Base-by-base conservation (phyloP, 1,140 invertebrate species). In the Lepidotrigona ventralis region DNA sequence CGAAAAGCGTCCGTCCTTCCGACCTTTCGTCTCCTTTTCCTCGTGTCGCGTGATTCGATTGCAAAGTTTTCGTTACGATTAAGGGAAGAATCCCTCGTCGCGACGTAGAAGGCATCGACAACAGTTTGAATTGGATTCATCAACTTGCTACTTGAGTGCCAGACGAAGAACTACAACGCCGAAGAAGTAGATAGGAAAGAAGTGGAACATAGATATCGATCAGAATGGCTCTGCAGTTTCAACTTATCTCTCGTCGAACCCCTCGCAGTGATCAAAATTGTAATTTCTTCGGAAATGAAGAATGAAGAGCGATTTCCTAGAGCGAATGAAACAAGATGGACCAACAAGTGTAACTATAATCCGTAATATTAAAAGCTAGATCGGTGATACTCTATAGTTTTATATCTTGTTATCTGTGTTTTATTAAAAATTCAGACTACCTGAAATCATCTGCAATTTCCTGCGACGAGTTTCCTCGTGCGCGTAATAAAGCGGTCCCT, bases 91-190 rank as follows among this genome's bases (percentile, higher is more conserved):
- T 66, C 54, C 26, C 1, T 33, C 51, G 46, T 33, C 9, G 15
- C 74, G 21, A 6, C 15, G 39, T 46, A 21, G 58, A 26, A 51
- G n/a, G 23, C 53, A 58, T 69, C 29, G 64, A 6, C 26, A 17
- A 21, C 29, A 2, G 19, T 79, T 46, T n/a, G n/a, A 68, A 78
- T 68, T 78, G 75, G 54, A 71, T 79, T 71, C 54, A 23, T 79
- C 82, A 77, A 75, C 33, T 58, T 64, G 66, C 46, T 39, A 8
- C 39, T 46, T 8, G 74, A 69, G 84, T 66, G 63, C 74, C 66
- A 68, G 79, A 21, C 64, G 58, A n/a, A n/a, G n/a, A n/a, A n/a
- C 81, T 88, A 84, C 71, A 54, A 79, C 56, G 56, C 39, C 46
- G 74, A 64, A 26, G 68, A 54, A 39, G 23, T 63, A 68, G 39